phyloP scores from a whole-genome alignment of 2,888 invertebrate species.

The Cyclophora albipunctata region DNA sequence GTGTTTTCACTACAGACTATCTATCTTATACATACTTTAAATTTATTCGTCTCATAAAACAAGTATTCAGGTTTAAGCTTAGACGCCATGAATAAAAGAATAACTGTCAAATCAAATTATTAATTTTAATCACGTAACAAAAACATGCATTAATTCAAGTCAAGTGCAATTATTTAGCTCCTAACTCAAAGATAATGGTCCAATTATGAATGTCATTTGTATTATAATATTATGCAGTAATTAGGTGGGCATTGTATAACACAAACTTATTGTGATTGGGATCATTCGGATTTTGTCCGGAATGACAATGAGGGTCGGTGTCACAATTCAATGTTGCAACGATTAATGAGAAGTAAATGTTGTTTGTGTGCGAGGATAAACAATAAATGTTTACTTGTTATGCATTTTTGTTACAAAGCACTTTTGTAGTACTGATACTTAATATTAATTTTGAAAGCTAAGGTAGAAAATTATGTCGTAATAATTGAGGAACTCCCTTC shows the following conservation, averaged over 20 bases:
- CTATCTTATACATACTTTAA: too few relatives aligned
- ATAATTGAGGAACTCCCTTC: too few relatives aligned
- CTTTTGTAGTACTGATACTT: background rate
- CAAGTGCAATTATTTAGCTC: too few relatives aligned
- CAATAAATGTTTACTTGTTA: background rate
- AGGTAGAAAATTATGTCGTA: too few relatives aligned
- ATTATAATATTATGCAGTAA: conserved; percentile 21
- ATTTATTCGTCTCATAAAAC: too few relatives aligned
- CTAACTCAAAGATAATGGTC: background rate
- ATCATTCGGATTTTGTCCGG: conserved; percentile 21
- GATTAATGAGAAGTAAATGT: conserved; percentile 20
- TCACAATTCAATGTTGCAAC: conserved; percentile 32
- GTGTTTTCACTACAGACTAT: too few relatives aligned
- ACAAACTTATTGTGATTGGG: conserved; percentile 21
- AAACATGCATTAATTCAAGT: too few relatives aligned
- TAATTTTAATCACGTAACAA: too few relatives aligned
- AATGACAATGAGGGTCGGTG: conserved; percentile 35
- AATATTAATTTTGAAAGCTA: too few relatives aligned
- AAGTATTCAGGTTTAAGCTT: too few relatives aligned
- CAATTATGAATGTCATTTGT: background rate
- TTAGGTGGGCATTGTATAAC: conserved; percentile 23
- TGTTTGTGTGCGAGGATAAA: background rate
- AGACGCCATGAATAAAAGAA: too few relatives aligned
- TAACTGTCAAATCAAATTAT: too few relatives aligned
- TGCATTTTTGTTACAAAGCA: background rate